Evolutionary conservation across 2,797 vertebrate species (phyloP), one percentile per base, ranked within the genome.

Genomic region (Crenuchus spilurus): DNA sequence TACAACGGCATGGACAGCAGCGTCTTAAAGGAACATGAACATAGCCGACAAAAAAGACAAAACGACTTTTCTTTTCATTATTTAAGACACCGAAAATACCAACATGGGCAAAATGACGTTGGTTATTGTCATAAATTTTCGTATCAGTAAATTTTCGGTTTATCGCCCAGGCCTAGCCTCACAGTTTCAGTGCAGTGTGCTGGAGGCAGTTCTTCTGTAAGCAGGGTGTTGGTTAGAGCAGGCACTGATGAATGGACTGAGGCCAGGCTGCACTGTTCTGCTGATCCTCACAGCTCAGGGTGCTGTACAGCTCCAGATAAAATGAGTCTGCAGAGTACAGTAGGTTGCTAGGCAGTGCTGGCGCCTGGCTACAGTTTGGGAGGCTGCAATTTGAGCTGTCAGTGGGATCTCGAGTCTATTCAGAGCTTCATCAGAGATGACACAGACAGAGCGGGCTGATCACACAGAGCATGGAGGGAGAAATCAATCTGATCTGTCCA

Each of bases 341-440:
- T 41, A 24, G 28, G 55, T 68, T 69, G 73, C 55, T 69, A 75
- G 65, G 73, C 73, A 75, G 46, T 66, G 10, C 54, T 63, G 57
- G 48, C 24, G 18, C 31, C 16, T 8, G 73, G 24, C 24, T 54
- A 26, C 24, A 30, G 26, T 30, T 26, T 28, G 49, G 49, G 20
- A 49, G 22, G 49, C 24, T 11, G 0, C 7, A 5, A 14, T 31
- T n/a, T n/a, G 64, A 26, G 20, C 11, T 39, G 18, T 66, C 20
- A 22, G 10, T 42, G 22, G 30, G 62, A 46, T 8, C 18, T 65
- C 2, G 5, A n/a, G 63, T 20, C 41, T 6, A 26, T 63, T 63
- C 61, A 44, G 41, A 31, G 6, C 49, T 48, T 31, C 48, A 46
- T 74, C 14, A 57, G 39, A 57, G 16, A 42, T 35, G 37, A 30